phyloP scores from a whole-genome alignment of 2,888 invertebrate genomes.

The Resseliella maxima region DNA sequence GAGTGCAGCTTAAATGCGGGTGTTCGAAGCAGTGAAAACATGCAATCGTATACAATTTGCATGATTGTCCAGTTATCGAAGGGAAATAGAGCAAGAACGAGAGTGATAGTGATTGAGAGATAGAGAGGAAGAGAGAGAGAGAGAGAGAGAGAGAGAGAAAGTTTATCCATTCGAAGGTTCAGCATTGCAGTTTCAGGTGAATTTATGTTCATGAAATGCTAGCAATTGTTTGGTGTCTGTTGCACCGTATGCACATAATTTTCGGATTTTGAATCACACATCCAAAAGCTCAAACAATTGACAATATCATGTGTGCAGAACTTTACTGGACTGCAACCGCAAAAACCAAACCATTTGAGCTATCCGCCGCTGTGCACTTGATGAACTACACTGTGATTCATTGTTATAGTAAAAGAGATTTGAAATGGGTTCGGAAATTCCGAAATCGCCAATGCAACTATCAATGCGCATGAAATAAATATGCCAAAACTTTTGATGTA shows the following conservation, averaged over 20 bases:
- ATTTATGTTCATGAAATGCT: constrained; percentile 2
- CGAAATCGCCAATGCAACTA: too few relatives aligned
- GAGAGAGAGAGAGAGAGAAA: background rate
- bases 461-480: too few relatives aligned
- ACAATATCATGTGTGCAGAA: constrained; percentile 54
- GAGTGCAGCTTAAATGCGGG: background rate
- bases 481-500: too few relatives aligned
- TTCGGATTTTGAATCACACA: constrained; percentile 48
- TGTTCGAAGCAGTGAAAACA: background rate
- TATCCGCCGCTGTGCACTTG: background rate
- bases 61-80: background rate
- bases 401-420: too few relatives aligned
- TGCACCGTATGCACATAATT: constrained; percentile 51
- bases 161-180: background rate
- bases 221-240: constrained; percentile 39
- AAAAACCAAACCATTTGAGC: constrained; percentile 39
- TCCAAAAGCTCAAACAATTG: constrained; percentile 53
- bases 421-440: too few relatives aligned
- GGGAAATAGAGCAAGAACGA: background rate
- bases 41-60: constrained; percentile 37
- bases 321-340: constrained; percentile 30
- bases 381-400: background rate
- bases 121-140: too few relatives aligned
- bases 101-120: too few relatives aligned
- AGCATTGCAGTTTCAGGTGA: constrained; percentile 10